Conservation (phyloP, 2,797 vertebrate species). For the Crax fasciolata region DNA sequence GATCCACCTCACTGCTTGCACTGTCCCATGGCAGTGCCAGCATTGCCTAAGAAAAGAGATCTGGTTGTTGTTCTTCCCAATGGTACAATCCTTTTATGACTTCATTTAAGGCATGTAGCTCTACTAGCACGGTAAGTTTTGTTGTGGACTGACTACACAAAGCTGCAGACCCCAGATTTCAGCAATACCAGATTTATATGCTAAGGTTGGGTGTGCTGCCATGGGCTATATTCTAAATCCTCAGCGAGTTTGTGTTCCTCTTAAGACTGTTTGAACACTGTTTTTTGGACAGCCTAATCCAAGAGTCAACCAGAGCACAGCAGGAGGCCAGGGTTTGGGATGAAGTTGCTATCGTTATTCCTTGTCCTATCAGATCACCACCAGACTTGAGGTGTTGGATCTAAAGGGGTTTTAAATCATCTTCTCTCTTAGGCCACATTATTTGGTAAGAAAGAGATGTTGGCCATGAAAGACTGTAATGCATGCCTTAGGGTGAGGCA, state of each 20-base stretch:
- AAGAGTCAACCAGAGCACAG: not conserved
- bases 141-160: not conserved
- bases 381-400: fast-evolving
- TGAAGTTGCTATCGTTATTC: fast-evolving
- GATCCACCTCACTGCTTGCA: fast-evolving
- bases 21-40: too few relatives aligned
- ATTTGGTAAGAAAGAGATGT: not conserved
- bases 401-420: too few relatives aligned
- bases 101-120: not conserved
- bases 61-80: not conserved
- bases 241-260: not conserved
- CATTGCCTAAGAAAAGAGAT: fast-evolving
- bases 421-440: not conserved
- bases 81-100: not conserved
- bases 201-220: not conserved
- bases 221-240: not conserved
- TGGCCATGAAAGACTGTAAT: not conserved
- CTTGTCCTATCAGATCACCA: not conserved
- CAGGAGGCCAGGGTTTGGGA: not conserved
- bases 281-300: not conserved
- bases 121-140: not conserved
- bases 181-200: fast-evolving
- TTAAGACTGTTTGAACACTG: not conserved
- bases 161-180: not conserved
- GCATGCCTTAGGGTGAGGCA: not conserved